Evolutionary conservation across 2,888 invertebrate species (phyloP), one percentile per base, ranked within the genome.

Genomic region (Drosophila planitibia): DNA sequence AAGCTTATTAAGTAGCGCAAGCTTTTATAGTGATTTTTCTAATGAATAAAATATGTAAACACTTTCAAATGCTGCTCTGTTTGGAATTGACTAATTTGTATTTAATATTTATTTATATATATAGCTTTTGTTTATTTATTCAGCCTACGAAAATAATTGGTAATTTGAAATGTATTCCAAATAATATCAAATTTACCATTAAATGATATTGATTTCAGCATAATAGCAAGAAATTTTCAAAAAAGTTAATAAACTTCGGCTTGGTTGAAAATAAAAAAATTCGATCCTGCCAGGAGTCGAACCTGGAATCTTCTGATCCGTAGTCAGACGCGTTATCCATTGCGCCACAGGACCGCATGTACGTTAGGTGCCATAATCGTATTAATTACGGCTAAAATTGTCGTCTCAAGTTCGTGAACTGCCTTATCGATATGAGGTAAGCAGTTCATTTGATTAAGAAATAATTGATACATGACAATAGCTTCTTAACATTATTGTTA

Each of bases 271-370:
- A 28, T 19, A 67, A 71, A 62, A 55, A 55, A 66, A 0, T 10
- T 49, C 92, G 92, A 92, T 92, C 92, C 91, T 92, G 92, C 92
- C 92, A 92, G 92, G 92, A 92, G 92, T 92, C 92, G 93, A 92
- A 92, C 92, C 92, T 92, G 92, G 92, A 92, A 92, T 92, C 92
- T 92, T 92, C 93, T 92, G 93, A 92, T 92, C 93, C 93, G 93
- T 92, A 92, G 92, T 92, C 93, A 92, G 93, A 92, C 92, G 92
- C 92, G 92, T 92, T 92, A 92, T 92, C 93, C 92, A 92, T 92
- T 92, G 92, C 92, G 92, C 92, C 92, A 92, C 92, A 92, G 91
- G 92, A 92, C 92, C 92, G 0, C 14, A 30, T 4, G 14, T 25
- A 25, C 25, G 0, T 0, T 0, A 0, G 0, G 0, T 1, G 37